Conservation (phyloP, 1,140 invertebrate species). For the Drosophila pallidifrons region DNA sequence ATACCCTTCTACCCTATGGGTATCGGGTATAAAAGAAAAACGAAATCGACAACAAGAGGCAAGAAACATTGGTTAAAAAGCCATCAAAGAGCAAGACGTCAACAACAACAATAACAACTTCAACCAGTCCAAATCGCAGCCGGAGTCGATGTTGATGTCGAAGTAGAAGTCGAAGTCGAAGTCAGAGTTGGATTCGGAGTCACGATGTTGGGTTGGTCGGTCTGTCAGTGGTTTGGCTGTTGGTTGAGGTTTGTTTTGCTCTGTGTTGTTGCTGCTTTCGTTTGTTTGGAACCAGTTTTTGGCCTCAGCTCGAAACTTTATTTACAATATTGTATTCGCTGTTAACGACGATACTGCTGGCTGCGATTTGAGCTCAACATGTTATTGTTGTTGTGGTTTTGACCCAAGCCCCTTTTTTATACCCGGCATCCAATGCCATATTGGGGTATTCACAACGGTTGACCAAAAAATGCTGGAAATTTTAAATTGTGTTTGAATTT, state of each 20-base stretch:
- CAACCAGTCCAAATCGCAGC: constrained; percentile 8
- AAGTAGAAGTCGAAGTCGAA: constrained; percentile 46
- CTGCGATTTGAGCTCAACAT: constrained; percentile 42
- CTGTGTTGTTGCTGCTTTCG: constrained; percentile 53
- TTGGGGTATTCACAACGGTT: background rate
- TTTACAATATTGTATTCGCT: constrained; percentile 82
- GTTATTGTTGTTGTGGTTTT: constrained; percentile 67
- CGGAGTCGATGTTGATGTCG: constrained; percentile 60
- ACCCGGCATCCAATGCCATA: background rate
- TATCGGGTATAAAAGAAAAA: constrained; percentile 22
- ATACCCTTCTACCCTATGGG: background rate
- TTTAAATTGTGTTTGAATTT: no score
- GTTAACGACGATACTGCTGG: constrained; percentile 73
- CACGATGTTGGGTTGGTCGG: constrained; percentile 68
- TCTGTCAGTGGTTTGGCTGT: constrained; percentile 41
- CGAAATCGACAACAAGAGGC: constrained; percentile 16
- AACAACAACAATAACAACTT: constrained; percentile 56
- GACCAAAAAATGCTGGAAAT: no score
- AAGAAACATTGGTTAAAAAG: constrained; percentile 76
- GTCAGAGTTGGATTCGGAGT: constrained; percentile 55
- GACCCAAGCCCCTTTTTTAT: constrained; percentile 79
- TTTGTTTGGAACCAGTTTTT: constrained; percentile 67
- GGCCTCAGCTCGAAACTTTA: constrained; percentile 80
- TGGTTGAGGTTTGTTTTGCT: constrained; percentile 19
- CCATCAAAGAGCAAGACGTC: constrained; percentile 75